Base-by-base conservation (phyloP, 1,140 invertebrate species). In the Euschistus heros region DNA sequence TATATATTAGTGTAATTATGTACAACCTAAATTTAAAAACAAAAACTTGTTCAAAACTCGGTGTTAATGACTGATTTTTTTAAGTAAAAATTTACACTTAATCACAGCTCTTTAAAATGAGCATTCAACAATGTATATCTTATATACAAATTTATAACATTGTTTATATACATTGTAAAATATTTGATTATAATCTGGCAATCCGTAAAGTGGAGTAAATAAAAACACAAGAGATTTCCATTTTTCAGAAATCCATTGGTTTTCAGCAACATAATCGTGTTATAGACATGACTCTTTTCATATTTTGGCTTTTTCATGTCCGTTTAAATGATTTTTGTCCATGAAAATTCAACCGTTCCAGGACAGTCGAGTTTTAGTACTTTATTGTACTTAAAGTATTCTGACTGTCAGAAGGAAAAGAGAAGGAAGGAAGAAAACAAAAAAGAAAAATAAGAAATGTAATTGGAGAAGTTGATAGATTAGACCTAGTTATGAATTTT, bases 21-120 rank as follows among this genome's bases (percentile, higher is more conserved):
- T 20, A 50, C n/a, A 50, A 20, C n/a, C 8, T 50, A 22, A 50
- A 50, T 50, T 18, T 4, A 2, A 44, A 44, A 47, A 47, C 15
- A 47, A 14, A 50, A 20, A 20, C n/a, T 13, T 20, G n/a, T 50
- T 50, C n/a, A 20, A 5, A 6, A 20, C 5, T 50, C 6, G n/a
- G n/a, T 2, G 20, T 20, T 5, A 20, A 50, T 50, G n/a, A 50
- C 2, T 50, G 5, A 5, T 50, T 50, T n/a, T 15, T 47, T n/a
- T n/a, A 47, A 50, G 10, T 50, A 50, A 22, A n/a, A 50, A 20
- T 50, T n/a, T 62, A 33, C 26, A 42, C 14, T 42, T 46, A 61
- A 61, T 61, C 59, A 61, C 59, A 61, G 59, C 37, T 61, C 59
- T 61, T 37, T 20, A 37, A 61, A 37, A 20, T 61, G 59, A 61